Conservation (phyloP, 2,113 vertebrate species). For the Sinocyclocheilus maitianheensis region DNA sequence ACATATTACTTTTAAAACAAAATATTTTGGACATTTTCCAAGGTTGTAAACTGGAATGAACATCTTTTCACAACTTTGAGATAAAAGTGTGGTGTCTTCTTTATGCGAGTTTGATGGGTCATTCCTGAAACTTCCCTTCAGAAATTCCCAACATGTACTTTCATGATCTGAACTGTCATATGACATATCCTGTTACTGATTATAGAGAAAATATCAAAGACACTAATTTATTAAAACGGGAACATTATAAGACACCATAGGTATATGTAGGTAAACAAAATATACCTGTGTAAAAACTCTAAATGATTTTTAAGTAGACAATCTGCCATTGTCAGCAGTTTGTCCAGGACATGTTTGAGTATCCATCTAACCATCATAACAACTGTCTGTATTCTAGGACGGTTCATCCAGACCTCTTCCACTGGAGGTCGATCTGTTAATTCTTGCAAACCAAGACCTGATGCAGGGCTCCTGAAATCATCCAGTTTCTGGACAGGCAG, state of each 20-base stretch:
- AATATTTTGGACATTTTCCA: slow-evolving; percentile 44
- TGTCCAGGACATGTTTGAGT: too few species aligned
- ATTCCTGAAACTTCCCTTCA: background rate
- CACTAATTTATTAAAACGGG: background rate
- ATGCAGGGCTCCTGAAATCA: too few species aligned
- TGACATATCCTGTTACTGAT: background rate
- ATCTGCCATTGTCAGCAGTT: too few species aligned
- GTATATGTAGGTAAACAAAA: too few species aligned
- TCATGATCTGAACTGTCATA: background rate
- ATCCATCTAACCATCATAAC: background rate
- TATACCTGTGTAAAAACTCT: too few species aligned
- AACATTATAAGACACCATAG: too few species aligned
- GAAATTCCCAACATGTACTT: background rate
- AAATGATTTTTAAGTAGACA: too few species aligned
- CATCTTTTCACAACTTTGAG: slow-evolving; percentile 34
- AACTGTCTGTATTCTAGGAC: background rate
- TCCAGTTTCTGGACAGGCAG: too few species aligned
- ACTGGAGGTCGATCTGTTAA: background rate
- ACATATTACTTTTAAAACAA: slow-evolving; percentile 55
- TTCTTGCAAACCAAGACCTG: background rate
- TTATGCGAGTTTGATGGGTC: background rate
- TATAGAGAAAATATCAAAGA: background rate
- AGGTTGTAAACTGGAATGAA: slow-evolving; percentile 46
- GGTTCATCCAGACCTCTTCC: background rate
- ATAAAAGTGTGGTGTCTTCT: background rate